A percentile compares a stretch with the other conserved stretches of the same genome.
Conservation (phyloP, 2,113 vertebrate species). For the Callocephalon fimbriatum region DNA sequence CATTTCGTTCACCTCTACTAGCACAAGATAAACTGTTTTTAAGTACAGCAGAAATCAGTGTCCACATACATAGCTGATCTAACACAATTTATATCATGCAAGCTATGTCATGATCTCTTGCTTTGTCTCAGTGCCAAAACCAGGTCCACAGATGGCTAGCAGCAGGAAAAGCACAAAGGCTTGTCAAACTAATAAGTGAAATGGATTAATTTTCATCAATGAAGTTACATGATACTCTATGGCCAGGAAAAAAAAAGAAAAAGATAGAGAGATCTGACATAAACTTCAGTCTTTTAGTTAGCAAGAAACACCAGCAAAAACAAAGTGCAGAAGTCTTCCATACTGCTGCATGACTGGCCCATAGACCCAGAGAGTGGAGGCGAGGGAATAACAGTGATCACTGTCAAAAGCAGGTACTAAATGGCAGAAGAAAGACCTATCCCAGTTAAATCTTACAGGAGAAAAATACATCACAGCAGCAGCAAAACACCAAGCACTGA, state of each 20-base stretch:
- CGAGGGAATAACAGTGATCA: fast-evolving
- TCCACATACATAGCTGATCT: not conserved
- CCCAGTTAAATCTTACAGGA: not conserved
- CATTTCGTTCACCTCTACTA: not conserved
- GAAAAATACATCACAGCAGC: not conserved
- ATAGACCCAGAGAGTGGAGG: not conserved
- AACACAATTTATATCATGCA: not conserved
- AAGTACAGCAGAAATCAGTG: not conserved
- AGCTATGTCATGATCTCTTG: not conserved
- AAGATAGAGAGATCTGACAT: not conserved
- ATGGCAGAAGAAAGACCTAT: not conserved
- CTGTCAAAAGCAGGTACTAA: not conserved
- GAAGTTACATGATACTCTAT: fast-evolving
- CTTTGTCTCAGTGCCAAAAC: not conserved
- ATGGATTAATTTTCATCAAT: not conserved
- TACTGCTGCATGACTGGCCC: not conserved
- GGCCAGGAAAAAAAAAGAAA: not conserved
- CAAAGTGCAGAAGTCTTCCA: not conserved
- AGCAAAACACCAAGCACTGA: not conserved
- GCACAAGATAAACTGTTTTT: not conserved
- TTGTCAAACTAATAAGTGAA: not conserved
- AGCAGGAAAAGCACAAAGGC: not conserved
- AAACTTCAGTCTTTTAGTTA: not conserved
- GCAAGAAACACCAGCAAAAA: not conserved
- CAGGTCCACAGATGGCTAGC: not conserved